These are phyloP conservation scores for Thamnaconus septentrionalis DNA, from an alignment of 2,113 vertebrate species.

Conservation along the genomic window DNA sequence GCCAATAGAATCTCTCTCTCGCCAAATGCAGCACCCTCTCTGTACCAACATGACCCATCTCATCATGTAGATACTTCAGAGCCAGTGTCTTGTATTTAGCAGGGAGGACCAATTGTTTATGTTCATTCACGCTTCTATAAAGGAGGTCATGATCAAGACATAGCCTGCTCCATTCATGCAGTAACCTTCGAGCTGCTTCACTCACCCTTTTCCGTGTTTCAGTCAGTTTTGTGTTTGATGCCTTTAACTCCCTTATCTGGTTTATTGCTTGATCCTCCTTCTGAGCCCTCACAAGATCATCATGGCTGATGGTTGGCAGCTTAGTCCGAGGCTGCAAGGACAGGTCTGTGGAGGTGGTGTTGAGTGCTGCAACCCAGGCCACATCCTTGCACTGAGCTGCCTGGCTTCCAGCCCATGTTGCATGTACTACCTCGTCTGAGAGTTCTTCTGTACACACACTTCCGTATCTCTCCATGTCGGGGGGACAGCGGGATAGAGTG, in stretches of 20 bases:
- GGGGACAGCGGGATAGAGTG: constrained; percentile 24
- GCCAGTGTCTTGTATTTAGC: rapidly evolving
- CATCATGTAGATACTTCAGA: constrained; percentile 3
- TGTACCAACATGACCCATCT: constrained; percentile 10
- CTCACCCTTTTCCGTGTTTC: not conserved
- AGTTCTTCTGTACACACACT: constrained; percentile 1
- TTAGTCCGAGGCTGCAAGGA: rapidly evolving
- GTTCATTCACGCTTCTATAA: not conserved
- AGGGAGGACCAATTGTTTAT: constrained; percentile 10
- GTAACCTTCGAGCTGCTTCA: not conserved
- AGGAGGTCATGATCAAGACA: not conserved
- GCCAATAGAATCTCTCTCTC: constrained; percentile 5
- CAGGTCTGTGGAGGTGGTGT: not conserved
- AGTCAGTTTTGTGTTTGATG: constrained; percentile 1
- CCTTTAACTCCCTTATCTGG: not conserved
- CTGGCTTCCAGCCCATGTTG: constrained; percentile 6
- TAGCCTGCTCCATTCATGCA: not conserved
- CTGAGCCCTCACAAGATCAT: not conserved
- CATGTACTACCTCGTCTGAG: not conserved
- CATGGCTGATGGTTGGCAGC: not conserved
- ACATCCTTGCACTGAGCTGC: not conserved
- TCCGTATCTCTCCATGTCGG: constrained; percentile 8
- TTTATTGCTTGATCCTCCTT: not conserved
- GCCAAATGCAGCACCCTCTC: constrained; percentile 6
- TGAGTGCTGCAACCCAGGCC: not conserved